Percentiles rank a stretch among this genome's conserved stretches.
phyloP scores from a whole-genome alignment of 2,888 invertebrate species.

The Congeria kusceri region DNA sequence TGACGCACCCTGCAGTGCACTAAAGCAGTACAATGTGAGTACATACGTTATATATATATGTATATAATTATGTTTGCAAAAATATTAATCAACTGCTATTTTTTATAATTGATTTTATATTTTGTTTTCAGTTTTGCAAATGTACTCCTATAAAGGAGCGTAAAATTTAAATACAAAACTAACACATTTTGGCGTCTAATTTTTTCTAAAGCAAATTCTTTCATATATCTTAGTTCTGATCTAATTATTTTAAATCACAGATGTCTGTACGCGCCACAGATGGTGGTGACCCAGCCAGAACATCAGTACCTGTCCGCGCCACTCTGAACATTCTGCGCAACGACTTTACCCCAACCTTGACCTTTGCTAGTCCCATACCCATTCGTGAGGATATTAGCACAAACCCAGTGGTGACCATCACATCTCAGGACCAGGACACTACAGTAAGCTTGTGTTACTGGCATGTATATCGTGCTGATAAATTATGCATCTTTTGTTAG shows the following conservation, averaged over 20 bases:
- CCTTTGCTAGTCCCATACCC: background rate
- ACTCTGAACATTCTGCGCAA: conserved; percentile 61
- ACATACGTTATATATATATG: too few species aligned
- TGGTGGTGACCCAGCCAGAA: conserved; percentile 70
- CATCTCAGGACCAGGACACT: conserved; percentile 46
- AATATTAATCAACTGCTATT: background rate
- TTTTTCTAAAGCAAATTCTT: background rate
- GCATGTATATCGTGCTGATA: too few species aligned
- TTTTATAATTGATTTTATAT: background rate
- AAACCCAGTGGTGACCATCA: conserved; percentile 37
- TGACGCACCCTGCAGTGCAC: conserved; percentile 57
- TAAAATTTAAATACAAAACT: too few species aligned
- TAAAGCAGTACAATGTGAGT: conserved; percentile 42
- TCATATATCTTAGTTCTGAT: background rate
- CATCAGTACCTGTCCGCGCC: conserved; percentile 38
- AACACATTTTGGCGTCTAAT: background rate
- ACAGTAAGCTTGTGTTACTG: conserved; percentile 26
- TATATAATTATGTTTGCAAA: too few species aligned
- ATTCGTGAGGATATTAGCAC: conserved; percentile 42
- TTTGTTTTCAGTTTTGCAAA: background rate
- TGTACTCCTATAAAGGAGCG: too few species aligned
- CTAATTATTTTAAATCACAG: conserved; percentile 56
- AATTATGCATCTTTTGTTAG: too few species aligned
- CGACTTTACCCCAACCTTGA: conserved; percentile 54
- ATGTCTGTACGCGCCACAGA: conserved; percentile 76